phyloP scores from a whole-genome alignment of 2,888 invertebrate species.

The Homarus gammarus region DNA sequence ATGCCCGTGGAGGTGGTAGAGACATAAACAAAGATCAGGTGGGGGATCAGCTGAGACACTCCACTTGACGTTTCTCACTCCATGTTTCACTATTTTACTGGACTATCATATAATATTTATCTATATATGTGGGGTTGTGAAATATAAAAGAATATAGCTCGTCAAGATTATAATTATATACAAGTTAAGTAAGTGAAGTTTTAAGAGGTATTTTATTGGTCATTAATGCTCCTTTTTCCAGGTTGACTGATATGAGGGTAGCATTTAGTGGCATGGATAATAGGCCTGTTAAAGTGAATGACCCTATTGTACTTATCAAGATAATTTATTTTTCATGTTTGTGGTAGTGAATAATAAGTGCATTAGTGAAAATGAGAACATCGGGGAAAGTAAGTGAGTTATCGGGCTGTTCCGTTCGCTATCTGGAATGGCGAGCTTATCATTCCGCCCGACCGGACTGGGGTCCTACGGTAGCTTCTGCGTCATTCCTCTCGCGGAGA shows the following conservation, averaged over 20 bases:
- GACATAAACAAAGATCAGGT: constrained; percentile 63
- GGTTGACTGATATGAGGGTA: neutral
- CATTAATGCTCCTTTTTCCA: neutral
- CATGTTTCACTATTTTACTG: neutral
- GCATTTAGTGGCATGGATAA: neutral
- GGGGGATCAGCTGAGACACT: constrained; percentile 49
- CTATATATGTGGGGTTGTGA: neutral
- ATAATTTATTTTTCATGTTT: neutral
- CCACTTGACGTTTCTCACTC: constrained; percentile 42
- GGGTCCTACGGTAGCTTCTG: constrained; percentile 49
- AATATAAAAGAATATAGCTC: neutral
- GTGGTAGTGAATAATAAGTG: neutral
- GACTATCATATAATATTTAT: neutral
- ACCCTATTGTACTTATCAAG: neutral
- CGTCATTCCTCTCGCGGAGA: constrained; percentile 56
- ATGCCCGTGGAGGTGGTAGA: constrained; percentile 3
- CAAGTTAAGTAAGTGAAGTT: neutral
- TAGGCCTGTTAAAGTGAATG: neutral
- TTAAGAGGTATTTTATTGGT: neutral
- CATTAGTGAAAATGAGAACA: constrained; percentile 45
- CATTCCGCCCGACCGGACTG: constrained; percentile 62
- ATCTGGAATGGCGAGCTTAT: constrained; percentile 49
- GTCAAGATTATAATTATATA: neutral
- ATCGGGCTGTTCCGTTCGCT: constrained; percentile 52
- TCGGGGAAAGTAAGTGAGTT: constrained; percentile 51